phyloP scores from a whole-genome alignment of 2,888 invertebrate species.

The Hymenopus coronatus region DNA sequence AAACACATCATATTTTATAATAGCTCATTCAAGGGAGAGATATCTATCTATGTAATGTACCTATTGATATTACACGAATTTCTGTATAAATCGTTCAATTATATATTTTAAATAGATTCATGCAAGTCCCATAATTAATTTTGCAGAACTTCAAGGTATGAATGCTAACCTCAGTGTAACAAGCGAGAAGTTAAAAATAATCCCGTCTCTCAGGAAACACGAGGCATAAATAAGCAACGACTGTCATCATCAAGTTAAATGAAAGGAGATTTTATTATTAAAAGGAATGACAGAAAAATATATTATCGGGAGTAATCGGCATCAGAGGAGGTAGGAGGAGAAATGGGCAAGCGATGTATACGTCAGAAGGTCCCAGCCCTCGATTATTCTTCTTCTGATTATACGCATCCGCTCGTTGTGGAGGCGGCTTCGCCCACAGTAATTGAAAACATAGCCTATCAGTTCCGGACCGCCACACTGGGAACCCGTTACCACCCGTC shows the following conservation, averaged over 20 bases:
- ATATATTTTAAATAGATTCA: no score
- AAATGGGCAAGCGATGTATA: neutral
- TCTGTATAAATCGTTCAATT: no score
- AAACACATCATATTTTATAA: no score
- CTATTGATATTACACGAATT: no score
- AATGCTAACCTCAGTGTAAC: no score
- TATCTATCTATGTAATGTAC: no score
- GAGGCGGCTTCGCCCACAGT: slow-evolving; percentile 16
- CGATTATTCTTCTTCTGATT: slow-evolving; percentile 5
- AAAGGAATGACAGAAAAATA: neutral
- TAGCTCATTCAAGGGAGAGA: no score
- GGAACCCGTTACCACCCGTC: neutral
- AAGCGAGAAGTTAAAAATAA: no score
- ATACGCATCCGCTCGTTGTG: slow-evolving; percentile 12
- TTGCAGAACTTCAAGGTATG: no score
- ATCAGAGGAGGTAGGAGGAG: neutral
- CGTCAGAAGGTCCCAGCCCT: neutral
- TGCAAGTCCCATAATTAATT: no score
- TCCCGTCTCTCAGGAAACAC: no score
- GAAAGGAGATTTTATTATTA: neutral
- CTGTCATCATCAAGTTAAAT: neutral
- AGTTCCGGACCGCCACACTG: slow-evolving; percentile 15
- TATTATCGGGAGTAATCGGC: neutral
- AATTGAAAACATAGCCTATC: slow-evolving; percentile 27
- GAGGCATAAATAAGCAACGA: neutral